A percentile compares a stretch with the other conserved stretches of the same genome.
Conservation (phyloP, 2,797 vertebrate genomes). For the Mastacembelus armatus region DNA sequence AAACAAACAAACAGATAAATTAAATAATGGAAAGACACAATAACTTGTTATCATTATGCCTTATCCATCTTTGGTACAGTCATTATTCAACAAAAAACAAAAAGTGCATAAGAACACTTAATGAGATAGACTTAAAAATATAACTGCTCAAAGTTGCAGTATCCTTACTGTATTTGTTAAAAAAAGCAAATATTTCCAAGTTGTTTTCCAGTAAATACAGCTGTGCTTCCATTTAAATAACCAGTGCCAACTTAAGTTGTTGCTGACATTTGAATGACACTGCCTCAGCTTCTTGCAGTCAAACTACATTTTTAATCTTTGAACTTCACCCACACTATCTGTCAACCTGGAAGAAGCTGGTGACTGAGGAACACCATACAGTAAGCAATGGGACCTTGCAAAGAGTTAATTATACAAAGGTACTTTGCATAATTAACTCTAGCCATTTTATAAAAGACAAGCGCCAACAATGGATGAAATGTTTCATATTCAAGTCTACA, state of each 20-base stretch:
- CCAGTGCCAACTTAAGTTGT: constrained; percentile 34
- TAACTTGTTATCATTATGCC: neutral
- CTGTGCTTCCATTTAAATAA: constrained; percentile 25
- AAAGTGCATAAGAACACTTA: neutral
- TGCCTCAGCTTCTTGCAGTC: constrained; percentile 27
- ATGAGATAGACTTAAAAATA: neutral
- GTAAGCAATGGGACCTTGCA: constrained; percentile 41
- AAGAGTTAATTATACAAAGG: constrained; percentile 53
- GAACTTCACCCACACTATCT: constrained; percentile 46
- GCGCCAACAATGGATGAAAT: constrained; percentile 18
- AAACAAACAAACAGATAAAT: neutral
- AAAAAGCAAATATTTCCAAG: constrained; percentile 16
- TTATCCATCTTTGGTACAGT: neutral
- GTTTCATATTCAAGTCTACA: constrained; percentile 39
- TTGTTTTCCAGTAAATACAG: constrained; percentile 11
- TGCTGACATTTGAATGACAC: constrained; percentile 54
- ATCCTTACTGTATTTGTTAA: neutral
- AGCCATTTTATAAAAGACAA: constrained; percentile 33
- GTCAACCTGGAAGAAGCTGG: constrained; percentile 46
- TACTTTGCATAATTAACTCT: constrained; percentile 60
- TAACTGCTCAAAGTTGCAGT: neutral
- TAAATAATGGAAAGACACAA: too few species aligned
- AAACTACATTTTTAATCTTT: constrained; percentile 53
- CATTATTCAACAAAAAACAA: neutral
- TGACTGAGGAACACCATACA: constrained; percentile 38